Evolutionary conservation across 2,797 vertebrate genomes (phyloP).

Genomic region (Hippopotamyrus pictus): DNA sequence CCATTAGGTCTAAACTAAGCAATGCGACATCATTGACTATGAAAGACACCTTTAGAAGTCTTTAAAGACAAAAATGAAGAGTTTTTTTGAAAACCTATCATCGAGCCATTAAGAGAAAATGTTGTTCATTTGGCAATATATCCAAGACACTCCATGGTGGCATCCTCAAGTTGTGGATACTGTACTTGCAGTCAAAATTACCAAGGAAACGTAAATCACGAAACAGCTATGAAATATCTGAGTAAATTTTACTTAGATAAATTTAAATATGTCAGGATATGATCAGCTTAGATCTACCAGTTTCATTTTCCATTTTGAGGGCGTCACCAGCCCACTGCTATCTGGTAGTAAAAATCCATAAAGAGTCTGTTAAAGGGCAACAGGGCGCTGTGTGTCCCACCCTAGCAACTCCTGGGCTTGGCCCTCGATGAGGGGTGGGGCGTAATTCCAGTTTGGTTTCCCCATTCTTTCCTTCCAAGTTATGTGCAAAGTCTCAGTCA

Average conservation of each 20-base stretch:
- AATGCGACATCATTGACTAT: constrained; percentile 2
- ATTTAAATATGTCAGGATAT: constrained; percentile 9
- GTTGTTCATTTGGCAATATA: constrained; percentile 38
- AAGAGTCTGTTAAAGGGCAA: background rate
- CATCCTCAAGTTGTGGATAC: background rate
- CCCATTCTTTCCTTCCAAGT: constrained; percentile 10
- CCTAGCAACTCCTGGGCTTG: background rate
- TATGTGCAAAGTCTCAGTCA: constrained; percentile 11
- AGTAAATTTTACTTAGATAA: constrained; percentile 19
- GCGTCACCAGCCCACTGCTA: background rate
- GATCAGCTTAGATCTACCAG: background rate
- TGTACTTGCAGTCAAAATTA: constrained; percentile 18
- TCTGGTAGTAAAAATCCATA: background rate
- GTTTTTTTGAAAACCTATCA: constrained; percentile 28
- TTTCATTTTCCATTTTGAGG: constrained; percentile 15
- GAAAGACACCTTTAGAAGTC: constrained; percentile 33
- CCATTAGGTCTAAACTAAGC: constrained; percentile 13
- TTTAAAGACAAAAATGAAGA: constrained; percentile 20
- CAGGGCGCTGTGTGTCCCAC: background rate
- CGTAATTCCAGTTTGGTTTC: background rate
- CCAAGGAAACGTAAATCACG: constrained; percentile 9
- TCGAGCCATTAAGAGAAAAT: constrained; percentile 29
- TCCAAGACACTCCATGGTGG: constrained; percentile 23
- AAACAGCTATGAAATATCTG: background rate
- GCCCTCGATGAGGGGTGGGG: background rate